Evolutionary conservation across 2,113 vertebrate genomes (phyloP).

Genomic region (Tenebrosternarchus preto): DNA sequence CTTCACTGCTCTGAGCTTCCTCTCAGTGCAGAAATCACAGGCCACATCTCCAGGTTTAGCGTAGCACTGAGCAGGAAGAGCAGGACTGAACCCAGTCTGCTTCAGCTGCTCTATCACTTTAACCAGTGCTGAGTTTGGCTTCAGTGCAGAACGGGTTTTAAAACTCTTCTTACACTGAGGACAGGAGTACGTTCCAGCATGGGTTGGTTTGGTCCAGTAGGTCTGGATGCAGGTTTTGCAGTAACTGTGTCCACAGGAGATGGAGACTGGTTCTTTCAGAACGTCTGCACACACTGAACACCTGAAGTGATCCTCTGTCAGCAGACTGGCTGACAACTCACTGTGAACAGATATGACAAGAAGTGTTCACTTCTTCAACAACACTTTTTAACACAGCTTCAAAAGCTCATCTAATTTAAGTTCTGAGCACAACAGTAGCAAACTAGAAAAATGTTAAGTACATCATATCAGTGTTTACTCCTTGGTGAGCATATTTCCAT

Average conservation of each 20-base stretch:
- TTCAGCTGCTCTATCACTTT: conserved; percentile 1
- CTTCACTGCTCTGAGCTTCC: conserved; percentile 15
- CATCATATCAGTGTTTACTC: no score
- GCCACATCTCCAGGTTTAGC: conserved; percentile 5
- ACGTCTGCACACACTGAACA: conserved; percentile 9
- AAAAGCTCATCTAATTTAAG: no score
- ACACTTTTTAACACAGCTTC: no score
- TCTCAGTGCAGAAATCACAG: conserved; percentile 20
- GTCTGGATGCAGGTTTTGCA: conserved; percentile 5
- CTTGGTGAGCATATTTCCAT: no score
- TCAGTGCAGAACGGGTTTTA: not conserved
- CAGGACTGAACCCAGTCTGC: conserved; percentile 13
- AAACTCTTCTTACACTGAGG: conserved; percentile 19
- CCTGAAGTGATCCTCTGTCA: conserved; percentile 4
- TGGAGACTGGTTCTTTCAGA: not conserved
- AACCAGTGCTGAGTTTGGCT: not conserved
- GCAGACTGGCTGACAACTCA: not conserved
- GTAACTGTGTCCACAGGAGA: conserved; percentile 18
- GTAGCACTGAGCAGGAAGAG: not conserved
- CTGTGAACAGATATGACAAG: not conserved
- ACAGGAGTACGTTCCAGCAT: not conserved
- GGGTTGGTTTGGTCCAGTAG: conserved; percentile 10
- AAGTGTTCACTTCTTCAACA: no score
- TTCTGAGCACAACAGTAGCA: no score
- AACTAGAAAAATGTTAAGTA: no score